Base-by-base conservation (phyloP, 2,113 vertebrate genomes). In the Myrmecophaga tridactyla region DNA sequence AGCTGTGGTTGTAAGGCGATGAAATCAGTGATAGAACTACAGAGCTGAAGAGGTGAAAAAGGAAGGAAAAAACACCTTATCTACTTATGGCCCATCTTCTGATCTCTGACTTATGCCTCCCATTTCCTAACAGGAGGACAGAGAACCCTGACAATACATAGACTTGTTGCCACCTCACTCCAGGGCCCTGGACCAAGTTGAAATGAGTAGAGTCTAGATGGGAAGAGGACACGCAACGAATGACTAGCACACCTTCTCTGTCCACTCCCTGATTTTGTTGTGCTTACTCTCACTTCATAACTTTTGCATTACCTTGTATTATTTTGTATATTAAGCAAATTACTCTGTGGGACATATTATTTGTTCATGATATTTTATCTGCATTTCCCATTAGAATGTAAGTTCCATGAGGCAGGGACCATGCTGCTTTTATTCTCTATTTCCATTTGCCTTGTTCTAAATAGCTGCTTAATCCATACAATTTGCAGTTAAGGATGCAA, bases 31-130 rank as follows among this genome's bases (percentile, higher is more conserved):
- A 1, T 21, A 82, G 20, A 56, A 41, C 7, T n/a, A 27, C 51
- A 21, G 27, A 73, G 9, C 14, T 83, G 6, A 65, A 46, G 6
- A 41, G 39, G 9, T 29, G 86, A 77, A 8, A 65, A n/a, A 80
- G 1, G 3, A 63, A 87, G 20, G n/a, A 0, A 8, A 29, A 76
- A 60, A 34, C 6, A 11, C 1, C 15, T 20, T 36, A 1, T 4
- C 60, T 65, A n/a, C 48, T 70, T 75, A 11, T 27, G 69, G 29
- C 4, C 3, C 31, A 63, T 56, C 31, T 21, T 94, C 12, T 23
- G 5, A 9, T 67, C 39, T 77, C n/a, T n/a, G n/a, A 27, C 25
- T 93, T 9, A 13, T 48, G 6, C 8, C 20, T 60, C 18, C 67
- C 48, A 43, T 60, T 76, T 1, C 3, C 46, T 43, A 67, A 11